phyloP scores from a whole-genome alignment of 2,797 vertebrate species.

The Ara ararauna region DNA sequence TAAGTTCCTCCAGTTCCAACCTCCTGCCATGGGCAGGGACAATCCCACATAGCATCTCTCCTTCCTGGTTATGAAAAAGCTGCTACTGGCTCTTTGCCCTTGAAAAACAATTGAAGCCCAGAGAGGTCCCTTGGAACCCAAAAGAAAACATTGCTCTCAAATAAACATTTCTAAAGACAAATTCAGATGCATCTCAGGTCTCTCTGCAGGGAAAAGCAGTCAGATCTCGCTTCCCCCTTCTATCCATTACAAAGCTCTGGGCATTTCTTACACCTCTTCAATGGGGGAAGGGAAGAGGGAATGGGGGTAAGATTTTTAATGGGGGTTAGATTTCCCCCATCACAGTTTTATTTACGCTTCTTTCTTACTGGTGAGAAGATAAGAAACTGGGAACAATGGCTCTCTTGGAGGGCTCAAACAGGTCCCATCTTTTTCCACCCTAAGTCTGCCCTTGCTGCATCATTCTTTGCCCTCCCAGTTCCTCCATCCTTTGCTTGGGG shows the following conservation, averaged over 20 bases:
- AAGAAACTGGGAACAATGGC: rapidly evolving
- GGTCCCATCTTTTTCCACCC: neutral
- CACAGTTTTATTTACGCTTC: neutral
- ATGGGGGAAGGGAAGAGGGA: neutral
- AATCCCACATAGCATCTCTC: neutral
- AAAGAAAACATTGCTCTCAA: neutral
- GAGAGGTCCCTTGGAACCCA: neutral
- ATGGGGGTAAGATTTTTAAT: neutral
- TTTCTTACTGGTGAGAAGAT: neutral
- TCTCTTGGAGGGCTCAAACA: neutral
- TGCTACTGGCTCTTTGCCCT: neutral
- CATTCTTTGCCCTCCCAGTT: neutral
- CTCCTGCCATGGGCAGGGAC: neutral
- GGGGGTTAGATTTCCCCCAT: neutral
- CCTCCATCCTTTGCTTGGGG: neutral
- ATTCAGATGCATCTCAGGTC: neutral
- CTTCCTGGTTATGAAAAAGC: neutral
- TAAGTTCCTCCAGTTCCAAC: neutral
- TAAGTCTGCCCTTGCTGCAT: neutral
- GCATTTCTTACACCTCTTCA: neutral
- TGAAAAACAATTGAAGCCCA: neutral
- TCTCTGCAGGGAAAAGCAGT: neutral
- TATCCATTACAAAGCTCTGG: neutral
- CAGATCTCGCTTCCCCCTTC: neutral
- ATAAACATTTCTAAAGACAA: neutral